Evolutionary conservation across 2,113 vertebrate genomes (phyloP), one percentile per base, ranked within the genome.

Genomic region (Tamias sibiricus): DNA sequence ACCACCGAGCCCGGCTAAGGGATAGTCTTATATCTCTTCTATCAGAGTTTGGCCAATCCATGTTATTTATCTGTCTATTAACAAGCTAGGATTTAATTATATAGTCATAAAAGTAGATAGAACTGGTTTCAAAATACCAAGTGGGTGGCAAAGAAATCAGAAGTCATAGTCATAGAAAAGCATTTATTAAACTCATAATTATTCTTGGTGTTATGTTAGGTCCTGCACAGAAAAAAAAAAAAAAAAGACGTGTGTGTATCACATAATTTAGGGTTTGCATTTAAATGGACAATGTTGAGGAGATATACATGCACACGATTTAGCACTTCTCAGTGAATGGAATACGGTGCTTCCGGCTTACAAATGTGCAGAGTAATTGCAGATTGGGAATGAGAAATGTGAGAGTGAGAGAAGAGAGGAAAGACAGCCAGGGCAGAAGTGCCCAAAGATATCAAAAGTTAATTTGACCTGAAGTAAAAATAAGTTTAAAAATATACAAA

Each of bases 181-280:
- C 49, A 92, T 40, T 95, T 79, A 44, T 87, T 88, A 90, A 84
- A 84, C 52, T 94, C 81, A 4, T 88, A 94, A 80, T 96, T 92
- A 92, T 84, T 94, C n/a, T 76, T 40, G 12, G 28, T 85, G 10
- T 72, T 77, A 19, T 90, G 68, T 44, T 86, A 76, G 59, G 84
- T 54, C 77, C 52, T 81, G 17, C 32, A 40, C n/a, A 54, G 22
- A 52, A 49, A 57, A 30, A 59, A 87, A 17, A 80, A 1, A 0
- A 28, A 47, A 19, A n/a, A n/a, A n/a, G n/a, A n/a, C n/a, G 16
- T 57, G 77, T 69, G 14, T 62, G 22, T 24, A 47, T 74, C 52
- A 49, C 26, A 35, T 77, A 17, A 72, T 72, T 83, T 66, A 37
- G 13, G 37, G 22, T 2, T 95, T 92, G 49, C 57, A 54, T 81